Evolutionary conservation across 2,797 vertebrate species (phyloP).

Genomic region (Sebastes itinus): DNA sequence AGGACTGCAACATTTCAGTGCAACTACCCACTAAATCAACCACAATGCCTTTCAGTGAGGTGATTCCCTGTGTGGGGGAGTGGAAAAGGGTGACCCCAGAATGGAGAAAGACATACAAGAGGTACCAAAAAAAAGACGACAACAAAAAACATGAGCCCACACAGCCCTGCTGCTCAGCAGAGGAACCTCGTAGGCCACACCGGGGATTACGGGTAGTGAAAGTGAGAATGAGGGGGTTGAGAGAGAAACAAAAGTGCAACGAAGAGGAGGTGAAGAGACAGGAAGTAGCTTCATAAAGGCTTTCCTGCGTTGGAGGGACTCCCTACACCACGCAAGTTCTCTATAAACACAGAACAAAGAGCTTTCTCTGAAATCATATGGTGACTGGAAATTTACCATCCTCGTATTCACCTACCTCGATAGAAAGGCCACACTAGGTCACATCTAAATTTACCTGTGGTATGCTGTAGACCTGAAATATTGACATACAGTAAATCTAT

Average conservation of each 20-base stretch:
- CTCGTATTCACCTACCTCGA: constrained; percentile 24
- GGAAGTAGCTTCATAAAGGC: constrained; percentile 82
- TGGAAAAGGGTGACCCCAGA: constrained; percentile 83
- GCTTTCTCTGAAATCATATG: constrained; percentile 63
- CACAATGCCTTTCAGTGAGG: constrained; percentile 60
- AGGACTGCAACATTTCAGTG: constrained; percentile 30
- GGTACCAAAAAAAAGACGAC: constrained; percentile 7
- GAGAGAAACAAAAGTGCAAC: constrained; percentile 80
- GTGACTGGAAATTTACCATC: constrained; percentile 67
- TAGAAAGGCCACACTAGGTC: constrained; percentile 15
- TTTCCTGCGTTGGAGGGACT: constrained; percentile 84
- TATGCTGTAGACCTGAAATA: not conserved
- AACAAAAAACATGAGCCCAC: constrained; percentile 65
- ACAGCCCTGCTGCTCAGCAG: constrained; percentile 48
- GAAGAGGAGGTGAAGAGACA: constrained; percentile 76
- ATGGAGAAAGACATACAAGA: constrained; percentile 66
- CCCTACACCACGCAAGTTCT: constrained; percentile 62
- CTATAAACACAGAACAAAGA: constrained; percentile 54
- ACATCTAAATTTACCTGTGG: not conserved
- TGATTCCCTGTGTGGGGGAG: constrained; percentile 75
- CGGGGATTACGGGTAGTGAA: constrained; percentile 74
- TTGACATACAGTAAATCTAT: not conserved
- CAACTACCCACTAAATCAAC: constrained; percentile 52
- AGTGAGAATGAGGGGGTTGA: constrained; percentile 82
- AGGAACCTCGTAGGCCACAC: constrained; percentile 63